Base-by-base conservation (phyloP, 2,113 vertebrate species). In the Pyrgilauda ruficollis region DNA sequence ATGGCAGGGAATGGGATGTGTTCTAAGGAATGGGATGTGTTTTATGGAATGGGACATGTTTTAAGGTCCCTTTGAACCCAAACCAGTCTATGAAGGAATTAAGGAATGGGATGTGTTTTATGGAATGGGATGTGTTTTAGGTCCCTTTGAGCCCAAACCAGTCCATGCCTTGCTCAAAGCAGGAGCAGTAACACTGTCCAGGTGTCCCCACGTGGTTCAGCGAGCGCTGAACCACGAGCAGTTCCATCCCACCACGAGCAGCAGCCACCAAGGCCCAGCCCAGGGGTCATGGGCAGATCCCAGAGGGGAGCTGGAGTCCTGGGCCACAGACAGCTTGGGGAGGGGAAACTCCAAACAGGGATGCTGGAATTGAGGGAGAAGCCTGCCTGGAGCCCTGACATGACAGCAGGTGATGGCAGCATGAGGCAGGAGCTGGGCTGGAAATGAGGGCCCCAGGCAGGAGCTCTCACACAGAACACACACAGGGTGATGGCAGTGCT, bases 181-280 rank as follows among this genome's bases (percentile, higher is more conserved):
- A 33, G 0, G 0, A 46, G 58, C 21, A 70, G 4, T 1, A 37
- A 5, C 3, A 6, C 33, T 66, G n/a, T 6, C 9, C 53, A 89
- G 52, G n/a, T 13, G 43, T 7, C 33, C 76, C 78, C 30, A 44
- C 11, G n/a, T n/a, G n/a, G n/a, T n/a, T n/a, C n/a, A n/a, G 23
- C 10, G 2, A 16, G 53, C 1, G 23, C 1, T 53, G 47, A 16
- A 4, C 2, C 44, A 7, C 2, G 6, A 31, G n/a, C 18, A 30
- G 21, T 7, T 33, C 14, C 24, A 5, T 0, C 9, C 20, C 50
- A 17, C 19, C 35, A 0, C 0, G 8, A 23, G 87, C 43, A 27
- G 30, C 17, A 39, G 2, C 10, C 88, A 59, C 66, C 35, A 6
- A 20, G 26, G 47, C 11, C 43, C 50, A 50, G 56, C 55, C 39